A percentile compares a stretch with the other conserved stretches of the same genome.
Conservation (phyloP, 2,113 vertebrate genomes). For the Archilochus colubris region DNA sequence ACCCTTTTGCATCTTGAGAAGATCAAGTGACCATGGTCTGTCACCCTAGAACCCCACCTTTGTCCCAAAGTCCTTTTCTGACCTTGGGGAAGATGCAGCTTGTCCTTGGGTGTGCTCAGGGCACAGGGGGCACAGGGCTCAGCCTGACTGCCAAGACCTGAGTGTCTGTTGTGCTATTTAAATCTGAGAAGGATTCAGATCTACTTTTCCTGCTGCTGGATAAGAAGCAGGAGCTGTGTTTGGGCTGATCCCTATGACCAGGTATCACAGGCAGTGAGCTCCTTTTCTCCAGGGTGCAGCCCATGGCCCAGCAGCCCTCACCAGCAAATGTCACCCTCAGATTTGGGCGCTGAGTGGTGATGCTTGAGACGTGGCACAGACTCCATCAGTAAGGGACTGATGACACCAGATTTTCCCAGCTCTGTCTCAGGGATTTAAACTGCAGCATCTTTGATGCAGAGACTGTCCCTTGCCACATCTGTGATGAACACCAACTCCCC, state of each 20-base stretch:
- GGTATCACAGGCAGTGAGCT: rapidly evolving
- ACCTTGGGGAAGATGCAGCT: neutral
- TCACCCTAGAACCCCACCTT: neutral
- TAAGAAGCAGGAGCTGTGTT: neutral
- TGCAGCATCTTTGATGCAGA: neutral
- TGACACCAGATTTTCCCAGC: neutral
- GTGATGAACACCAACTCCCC: neutral
- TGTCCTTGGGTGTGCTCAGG: neutral
- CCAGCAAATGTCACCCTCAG: neutral
- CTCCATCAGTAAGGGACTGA: neutral
- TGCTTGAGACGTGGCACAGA: neutral
- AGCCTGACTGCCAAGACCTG: neutral
- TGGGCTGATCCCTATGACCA: rapidly evolving
- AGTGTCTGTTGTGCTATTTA: neutral
- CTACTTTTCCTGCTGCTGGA: neutral
- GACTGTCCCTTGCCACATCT: neutral
- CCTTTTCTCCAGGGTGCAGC: neutral
- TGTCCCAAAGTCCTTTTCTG: neutral
- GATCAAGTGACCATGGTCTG: neutral
- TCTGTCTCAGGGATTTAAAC: neutral
- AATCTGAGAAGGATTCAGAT: neutral
- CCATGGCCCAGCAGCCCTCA: neutral
- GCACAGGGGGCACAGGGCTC: neutral
- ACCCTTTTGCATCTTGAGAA: neutral
- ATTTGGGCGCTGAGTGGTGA: neutral